A percentile compares a stretch with the other conserved stretches of the same genome.
Conservation (phyloP, 2,797 vertebrate genomes). For the Lateolabrax maculatus region DNA sequence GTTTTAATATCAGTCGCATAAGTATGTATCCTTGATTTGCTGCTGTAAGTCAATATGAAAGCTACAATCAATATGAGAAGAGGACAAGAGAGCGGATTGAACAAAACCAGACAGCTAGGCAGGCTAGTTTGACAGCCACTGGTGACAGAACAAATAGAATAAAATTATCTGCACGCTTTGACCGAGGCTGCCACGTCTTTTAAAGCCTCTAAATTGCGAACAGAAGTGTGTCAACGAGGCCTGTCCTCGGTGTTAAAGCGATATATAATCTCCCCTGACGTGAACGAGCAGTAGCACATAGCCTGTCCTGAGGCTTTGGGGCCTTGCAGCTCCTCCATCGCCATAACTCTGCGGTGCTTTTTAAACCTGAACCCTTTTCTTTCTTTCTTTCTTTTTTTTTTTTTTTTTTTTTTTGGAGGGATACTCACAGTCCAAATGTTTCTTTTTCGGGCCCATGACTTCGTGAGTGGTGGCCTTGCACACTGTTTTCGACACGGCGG, state of each 20-base stretch:
- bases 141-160: background rate
- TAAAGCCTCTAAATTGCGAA: background rate
- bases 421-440: constrained; percentile 95
- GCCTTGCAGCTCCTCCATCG: constrained; percentile 69
- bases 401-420: no score
- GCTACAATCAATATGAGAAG: constrained; percentile 6
- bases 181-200: background rate
- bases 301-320: constrained; percentile 71
- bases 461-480: constrained; percentile 95
- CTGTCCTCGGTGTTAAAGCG: constrained; percentile 30
- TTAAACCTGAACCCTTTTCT: background rate
- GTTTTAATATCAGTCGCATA: background rate
- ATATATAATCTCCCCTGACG: constrained; percentile 59
- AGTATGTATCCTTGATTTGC: background rate
- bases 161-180: background rate
- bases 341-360: constrained; percentile 47
- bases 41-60: constrained; percentile 11
- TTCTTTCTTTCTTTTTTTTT: no score
- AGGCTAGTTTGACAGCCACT: constrained; percentile 53
- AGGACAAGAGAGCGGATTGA: constrained; percentile 4
- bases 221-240: constrained; percentile 7
- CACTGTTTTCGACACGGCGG: constrained; percentile 92
- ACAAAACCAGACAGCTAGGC: constrained; percentile 52
- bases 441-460: constrained; percentile 93
- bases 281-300: constrained; percentile 62